Base-by-base conservation (phyloP, 1,140 invertebrate genomes). In the Dermatophagoides farinae region DNA sequence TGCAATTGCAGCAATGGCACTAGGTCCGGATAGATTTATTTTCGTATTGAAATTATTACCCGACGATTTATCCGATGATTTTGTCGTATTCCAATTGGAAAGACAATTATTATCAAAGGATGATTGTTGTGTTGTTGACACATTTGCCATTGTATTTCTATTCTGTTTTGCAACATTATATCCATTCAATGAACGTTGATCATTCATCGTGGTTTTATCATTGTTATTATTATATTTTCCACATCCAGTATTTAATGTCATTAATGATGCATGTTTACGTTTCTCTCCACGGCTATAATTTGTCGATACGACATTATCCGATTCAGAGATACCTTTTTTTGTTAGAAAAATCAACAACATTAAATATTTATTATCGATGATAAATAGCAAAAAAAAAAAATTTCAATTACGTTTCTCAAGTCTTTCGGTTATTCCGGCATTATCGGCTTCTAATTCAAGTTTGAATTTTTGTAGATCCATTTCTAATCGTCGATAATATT, bases 381-480 rank as follows among this genome's bases (percentile, higher is more conserved):
- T 31, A 16, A 38, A 64, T 60, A n/a, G 11, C n/a, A 41, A 2
- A 5, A 57, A 41, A 39, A 10, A 50, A 39, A 60, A 38, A 61
- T 20, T 65, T 23, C 25, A 63, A 63, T 67, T 69, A 76, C 77
- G 68, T 74, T 93, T 95, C 72, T 97, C 92, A 62, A 97, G 71
- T 39, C 92, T 77, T 75, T 96, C 91, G 12, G 93, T 97, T 49
- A 97, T 96, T 18, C 93, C 93, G 66, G 91, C 87, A 76, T 97
- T 90, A 72, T 97, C 92, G 25, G 91, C 91, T 75, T 98, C 93
- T 46, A 98, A 70, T 75, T 98, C 93, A 79, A 93, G 89, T 76
- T 97, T 97, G 72, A 97, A 97, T 72, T 97, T 97, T 66, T 88
- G 82, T 39, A 96, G 71, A 71, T 97, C 93, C 69, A 87, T 87